A percentile compares a stretch with the other conserved stretches of the same genome.
phyloP scores from a whole-genome alignment of 1,140 invertebrate species.

The Brachionus asplanchnoidis region DNA sequence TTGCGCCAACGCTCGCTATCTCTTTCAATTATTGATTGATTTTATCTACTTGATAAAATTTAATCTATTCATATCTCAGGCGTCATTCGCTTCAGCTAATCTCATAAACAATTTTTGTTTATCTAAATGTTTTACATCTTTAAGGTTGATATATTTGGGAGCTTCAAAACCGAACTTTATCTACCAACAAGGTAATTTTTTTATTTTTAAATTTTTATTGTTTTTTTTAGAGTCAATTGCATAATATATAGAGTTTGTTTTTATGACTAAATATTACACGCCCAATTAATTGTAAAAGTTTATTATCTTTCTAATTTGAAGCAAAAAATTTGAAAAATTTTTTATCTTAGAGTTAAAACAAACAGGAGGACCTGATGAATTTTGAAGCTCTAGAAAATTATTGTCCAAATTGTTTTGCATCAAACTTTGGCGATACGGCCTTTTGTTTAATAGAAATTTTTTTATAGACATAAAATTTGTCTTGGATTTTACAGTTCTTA shows the following conservation, averaged over 20 bases:
- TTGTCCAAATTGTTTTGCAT: no score
- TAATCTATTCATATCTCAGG: neutral
- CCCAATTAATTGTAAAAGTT: no score
- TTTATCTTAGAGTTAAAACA: no score
- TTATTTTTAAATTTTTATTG: neutral
- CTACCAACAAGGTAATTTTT: conserved; percentile 70
- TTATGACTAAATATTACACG: no score
- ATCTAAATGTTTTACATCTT: neutral
- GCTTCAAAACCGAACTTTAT: conserved; percentile 85
- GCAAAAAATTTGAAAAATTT: no score
- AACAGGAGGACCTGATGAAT: no score
- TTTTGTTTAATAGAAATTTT: neutral
- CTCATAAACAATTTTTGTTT: neutral
- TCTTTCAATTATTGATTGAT: neutral
- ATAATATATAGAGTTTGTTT: neutral
- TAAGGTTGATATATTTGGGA: conserved; percentile 68
- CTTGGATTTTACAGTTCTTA: neutral
- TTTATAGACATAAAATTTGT: neutral
- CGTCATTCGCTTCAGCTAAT: neutral
- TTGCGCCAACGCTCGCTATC: neutral
- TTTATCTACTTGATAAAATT: neutral
- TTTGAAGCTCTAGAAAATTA: no score
- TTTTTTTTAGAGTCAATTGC: neutral
- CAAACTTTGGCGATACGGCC: no score
- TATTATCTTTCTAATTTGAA: no score